Base-by-base conservation (phyloP, 2,888 invertebrate genomes). In the Drosophila neonasuta region DNA sequence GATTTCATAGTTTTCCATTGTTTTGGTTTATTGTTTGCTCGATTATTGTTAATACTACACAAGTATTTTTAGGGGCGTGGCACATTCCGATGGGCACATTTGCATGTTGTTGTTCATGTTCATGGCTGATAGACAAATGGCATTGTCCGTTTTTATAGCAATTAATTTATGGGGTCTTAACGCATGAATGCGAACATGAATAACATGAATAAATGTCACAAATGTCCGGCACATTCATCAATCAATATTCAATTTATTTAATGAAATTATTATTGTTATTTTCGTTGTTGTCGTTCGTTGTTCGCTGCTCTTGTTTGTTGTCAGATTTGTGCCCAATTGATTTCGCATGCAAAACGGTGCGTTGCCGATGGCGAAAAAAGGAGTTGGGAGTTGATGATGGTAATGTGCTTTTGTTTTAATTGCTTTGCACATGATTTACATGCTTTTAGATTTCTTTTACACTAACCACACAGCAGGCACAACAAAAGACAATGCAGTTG, bases 171-270 rank as follows among this genome's bases (percentile, higher is more conserved):
- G 76, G 62, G 30, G 30, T 30, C 62, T 71, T 62, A 42, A 73
- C 62, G 79, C 75, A 68, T 68, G 76, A 78, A 66, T 78, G 78
- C 60, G 36, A 62, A 70, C 67, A 77, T 77, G 73, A 77, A 72
- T 68, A 74, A 68, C 58, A 77, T 74, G 70, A 74, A 79, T 76
- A 79, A 79, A 82, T 82, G 79, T 76, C 79, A 79, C 63, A 79
- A 79, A 61, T 73, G 71, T 68, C 65, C 50, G 61, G 46, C 62
- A 60, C 68, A 73, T 67, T 79, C 77, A 81, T 79, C 79, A 79
- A 79, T 79, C 79, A 81, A 79, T 75, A 72, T 66, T 68, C 55
- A 75, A 79, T 81, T 72, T 67, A 69, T 79, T 62, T 66, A 79
- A 81, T 75, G 61, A 57, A 79, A 75, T 64, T 70, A 68, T 71